Conservation (phyloP, 2,888 invertebrate species). For the Camptogramma bilineatum region DNA sequence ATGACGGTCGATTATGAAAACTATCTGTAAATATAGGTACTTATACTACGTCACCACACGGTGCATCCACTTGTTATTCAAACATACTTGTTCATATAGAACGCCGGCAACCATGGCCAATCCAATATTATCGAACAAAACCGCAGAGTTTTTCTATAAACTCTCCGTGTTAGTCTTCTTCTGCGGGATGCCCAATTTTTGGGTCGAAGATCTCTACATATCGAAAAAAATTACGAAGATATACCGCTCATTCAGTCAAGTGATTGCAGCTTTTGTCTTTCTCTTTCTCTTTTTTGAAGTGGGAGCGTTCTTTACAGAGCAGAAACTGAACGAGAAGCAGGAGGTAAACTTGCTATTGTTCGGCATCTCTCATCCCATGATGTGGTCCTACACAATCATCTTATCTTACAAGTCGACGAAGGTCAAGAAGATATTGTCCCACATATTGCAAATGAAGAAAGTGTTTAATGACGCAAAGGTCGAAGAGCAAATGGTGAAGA, state of each 20-base stretch:
- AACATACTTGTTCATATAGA: neutral
- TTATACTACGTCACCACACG: neutral
- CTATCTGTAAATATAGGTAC: neutral
- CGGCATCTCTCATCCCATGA: slow-evolving; percentile 52
- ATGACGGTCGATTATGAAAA: neutral
- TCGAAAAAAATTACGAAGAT: slow-evolving; percentile 11
- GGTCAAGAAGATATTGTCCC: slow-evolving; percentile 48
- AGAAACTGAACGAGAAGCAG: slow-evolving; percentile 51
- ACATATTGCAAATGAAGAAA: slow-evolving; percentile 52
- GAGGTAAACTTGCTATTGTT: slow-evolving; percentile 50
- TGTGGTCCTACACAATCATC: slow-evolving; percentile 41
- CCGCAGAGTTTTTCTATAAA: slow-evolving; percentile 48
- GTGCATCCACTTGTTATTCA: neutral
- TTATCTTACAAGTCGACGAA: slow-evolving; percentile 43
- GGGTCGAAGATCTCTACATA: slow-evolving; percentile 47
- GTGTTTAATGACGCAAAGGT: slow-evolving; percentile 55
- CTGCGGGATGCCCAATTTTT: slow-evolving; percentile 54
- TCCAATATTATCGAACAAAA: slow-evolving; percentile 33
- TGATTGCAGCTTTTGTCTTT: slow-evolving; percentile 42
- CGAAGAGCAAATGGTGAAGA: slow-evolving; percentile 59
- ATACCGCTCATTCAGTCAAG: slow-evolving; percentile 38
- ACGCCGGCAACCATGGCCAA: neutral
- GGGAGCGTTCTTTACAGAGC: slow-evolving; percentile 52
- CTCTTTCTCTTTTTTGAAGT: slow-evolving; percentile 50
- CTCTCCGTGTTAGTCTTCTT: slow-evolving; percentile 43